Base-by-base conservation (phyloP, 2,888 invertebrate species). In the Barypeithes pellucidus region DNA sequence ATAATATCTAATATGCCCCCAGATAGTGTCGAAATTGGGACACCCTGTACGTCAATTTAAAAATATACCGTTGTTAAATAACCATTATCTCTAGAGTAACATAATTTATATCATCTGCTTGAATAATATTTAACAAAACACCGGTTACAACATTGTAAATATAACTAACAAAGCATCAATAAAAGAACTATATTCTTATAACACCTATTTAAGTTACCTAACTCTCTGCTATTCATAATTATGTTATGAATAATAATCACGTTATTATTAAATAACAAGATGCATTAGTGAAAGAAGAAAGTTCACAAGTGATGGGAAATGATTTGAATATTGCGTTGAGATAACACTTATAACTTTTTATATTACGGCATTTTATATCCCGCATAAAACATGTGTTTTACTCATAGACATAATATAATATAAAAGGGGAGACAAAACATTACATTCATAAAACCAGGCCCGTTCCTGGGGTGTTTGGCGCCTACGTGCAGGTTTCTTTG, bases 231-330 rank as follows among this genome's bases (percentile, higher is more conserved):
- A n/a, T n/a, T 39, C 20, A 39, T 8, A n/a, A 9, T 39, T 39
- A n/a, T 60, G n/a, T 39, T 39, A n/a, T 60, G 60, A 60, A 60
- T 60, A 60, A 41, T 14, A 7, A 41, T 41, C 39, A 39, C 36
- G 36, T 36, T 59, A 39, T 4, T 39, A 60, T 39, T 39, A 60
- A 52, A 52, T 52, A 52, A 52, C 24, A 24, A 52, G 22, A 52
- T 52, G 24, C 52, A 22, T 24, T 52, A 24, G 52, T 52, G 52
- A 52, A 52, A 52, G 52, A 52, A 52, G 52, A 52, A 52, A 52
- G 52, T 52, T 22, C 5, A n/a, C n/a, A 47, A 20, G 12, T 24
- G 24, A 24, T 52, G 52, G 11, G 52, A 52, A 9, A 24, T 16
- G 5, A 52, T 52, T 52, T 24, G 52, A 24, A 24, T 52, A 20